A percentile compares a stretch with the other conserved stretches of the same genome.
These are phyloP conservation scores for Leptopilina drosophilae DNA, from an alignment of 2,888 invertebrate species.

Conservation along the genomic window DNA sequence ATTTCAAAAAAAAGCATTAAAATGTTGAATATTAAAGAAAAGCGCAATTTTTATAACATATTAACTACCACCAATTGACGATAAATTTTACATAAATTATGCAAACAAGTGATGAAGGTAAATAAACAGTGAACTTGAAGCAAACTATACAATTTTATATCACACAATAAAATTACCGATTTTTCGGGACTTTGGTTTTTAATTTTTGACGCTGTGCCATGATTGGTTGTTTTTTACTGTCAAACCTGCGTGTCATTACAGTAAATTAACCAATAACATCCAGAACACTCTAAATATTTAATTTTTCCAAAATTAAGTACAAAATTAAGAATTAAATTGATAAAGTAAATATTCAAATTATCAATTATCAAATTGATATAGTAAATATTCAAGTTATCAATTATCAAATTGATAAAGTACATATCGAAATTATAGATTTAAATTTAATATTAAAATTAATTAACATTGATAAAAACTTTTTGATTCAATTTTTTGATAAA, in stretches of 20 bases:
- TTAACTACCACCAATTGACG: conserved; percentile 39
- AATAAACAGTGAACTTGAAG: not conserved
- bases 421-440: no score
- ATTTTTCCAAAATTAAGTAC: not conserved
- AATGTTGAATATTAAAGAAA: no score
- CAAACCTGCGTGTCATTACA: conserved; percentile 58
- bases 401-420: no score
- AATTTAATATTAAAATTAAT: no score
- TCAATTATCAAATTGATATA: no score
- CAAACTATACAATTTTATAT: not conserved
- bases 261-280: conserved; percentile 39
- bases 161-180: conserved; percentile 60
- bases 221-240: conserved; percentile 59
- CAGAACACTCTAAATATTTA: no score
- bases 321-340: not conserved
- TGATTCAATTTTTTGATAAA: no score
- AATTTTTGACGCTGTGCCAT: conserved; percentile 60
- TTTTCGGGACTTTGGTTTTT: conserved; percentile 63
- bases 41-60: not conserved
- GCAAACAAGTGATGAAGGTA: conserved; percentile 2
- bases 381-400: no score
- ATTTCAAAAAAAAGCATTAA: no score
- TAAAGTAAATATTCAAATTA: no score
- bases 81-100: not conserved
- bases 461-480: no score